These are phyloP conservation scores for Diceros bicornis DNA, from an alignment of 2,797 vertebrate species.

Conservation along the genomic window DNA sequence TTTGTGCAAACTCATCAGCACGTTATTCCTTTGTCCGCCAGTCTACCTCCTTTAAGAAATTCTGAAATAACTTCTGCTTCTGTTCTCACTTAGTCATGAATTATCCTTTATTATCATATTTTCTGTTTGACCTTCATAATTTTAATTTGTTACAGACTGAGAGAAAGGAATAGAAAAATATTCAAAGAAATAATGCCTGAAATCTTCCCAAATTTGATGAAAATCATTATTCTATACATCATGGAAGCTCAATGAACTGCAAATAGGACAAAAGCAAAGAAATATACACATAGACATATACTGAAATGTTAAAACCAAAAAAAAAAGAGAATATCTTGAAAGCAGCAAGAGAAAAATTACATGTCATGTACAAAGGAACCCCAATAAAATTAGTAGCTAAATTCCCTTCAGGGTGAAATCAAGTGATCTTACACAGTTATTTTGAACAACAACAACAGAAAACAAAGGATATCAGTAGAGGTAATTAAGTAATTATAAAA, in stretches of 20 bases:
- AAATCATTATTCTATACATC: background rate
- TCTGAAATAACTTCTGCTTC: background rate
- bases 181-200: background rate
- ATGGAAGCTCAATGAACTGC: background rate
- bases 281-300: background rate
- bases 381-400: background rate
- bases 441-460: background rate
- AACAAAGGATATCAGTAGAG: background rate
- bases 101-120: background rate
- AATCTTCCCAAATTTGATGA: background rate
- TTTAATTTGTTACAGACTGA: background rate
- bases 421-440: background rate
- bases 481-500: background rate
- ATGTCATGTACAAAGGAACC: background rate
- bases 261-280: background rate
- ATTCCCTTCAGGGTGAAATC: background rate
- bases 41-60: background rate
- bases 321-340: background rate
- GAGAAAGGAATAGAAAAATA: background rate
- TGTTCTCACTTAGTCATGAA: background rate
- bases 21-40: background rate
- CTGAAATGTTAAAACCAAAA: background rate
- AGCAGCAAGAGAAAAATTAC: background rate
- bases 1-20: background rate
- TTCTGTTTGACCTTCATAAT: background rate